Evolutionary conservation across 2,113 vertebrate species (phyloP).

Genomic region (Andinoacara biseriatus): DNA sequence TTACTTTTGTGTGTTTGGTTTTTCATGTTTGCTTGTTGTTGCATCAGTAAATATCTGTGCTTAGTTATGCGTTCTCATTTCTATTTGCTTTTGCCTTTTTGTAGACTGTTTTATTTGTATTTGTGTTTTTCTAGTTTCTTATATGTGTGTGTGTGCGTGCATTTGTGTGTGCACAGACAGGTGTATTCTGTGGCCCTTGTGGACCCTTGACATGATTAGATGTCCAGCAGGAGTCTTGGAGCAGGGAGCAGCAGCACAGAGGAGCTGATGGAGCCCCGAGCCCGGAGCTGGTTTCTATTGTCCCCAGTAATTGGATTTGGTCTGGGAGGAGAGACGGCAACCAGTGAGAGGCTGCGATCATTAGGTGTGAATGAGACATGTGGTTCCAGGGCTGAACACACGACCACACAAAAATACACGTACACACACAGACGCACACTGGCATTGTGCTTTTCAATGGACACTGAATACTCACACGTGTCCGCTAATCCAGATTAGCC

Average conservation of each 20-base stretch:
- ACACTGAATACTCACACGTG: background rate
- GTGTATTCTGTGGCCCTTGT: conserved; percentile 47
- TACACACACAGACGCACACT: conserved; percentile 14
- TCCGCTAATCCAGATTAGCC: conserved; percentile 11
- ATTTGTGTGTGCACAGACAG: conserved; percentile 15
- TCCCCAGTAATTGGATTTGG: conserved; percentile 79
- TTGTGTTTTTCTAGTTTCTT: background rate
- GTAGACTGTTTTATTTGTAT: background rate
- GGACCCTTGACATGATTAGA: conserved; percentile 71
- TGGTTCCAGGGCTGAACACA: conserved; percentile 23
- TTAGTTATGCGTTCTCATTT: background rate
- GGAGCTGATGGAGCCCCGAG: conserved; percentile 65
- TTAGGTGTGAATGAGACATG: conserved; percentile 73
- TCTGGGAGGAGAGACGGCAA: conserved; percentile 66
- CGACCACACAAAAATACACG: background rate
- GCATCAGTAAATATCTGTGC: background rate
- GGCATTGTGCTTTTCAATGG: conserved; percentile 15
- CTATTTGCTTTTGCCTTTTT: background rate
- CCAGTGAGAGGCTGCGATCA: conserved; percentile 64
- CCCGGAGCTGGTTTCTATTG: conserved; percentile 70
- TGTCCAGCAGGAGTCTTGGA: conserved; percentile 58
- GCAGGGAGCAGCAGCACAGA: conserved; percentile 36
- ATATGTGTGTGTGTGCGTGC: conserved; percentile 1
- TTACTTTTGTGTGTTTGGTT: background rate
- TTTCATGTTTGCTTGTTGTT: background rate